A percentile compares a stretch with the other conserved stretches of the same genome.
These are phyloP conservation scores for Batillaria attramentaria DNA, from an alignment of 1,140 invertebrate genomes.

Conservation along the genomic window DNA sequence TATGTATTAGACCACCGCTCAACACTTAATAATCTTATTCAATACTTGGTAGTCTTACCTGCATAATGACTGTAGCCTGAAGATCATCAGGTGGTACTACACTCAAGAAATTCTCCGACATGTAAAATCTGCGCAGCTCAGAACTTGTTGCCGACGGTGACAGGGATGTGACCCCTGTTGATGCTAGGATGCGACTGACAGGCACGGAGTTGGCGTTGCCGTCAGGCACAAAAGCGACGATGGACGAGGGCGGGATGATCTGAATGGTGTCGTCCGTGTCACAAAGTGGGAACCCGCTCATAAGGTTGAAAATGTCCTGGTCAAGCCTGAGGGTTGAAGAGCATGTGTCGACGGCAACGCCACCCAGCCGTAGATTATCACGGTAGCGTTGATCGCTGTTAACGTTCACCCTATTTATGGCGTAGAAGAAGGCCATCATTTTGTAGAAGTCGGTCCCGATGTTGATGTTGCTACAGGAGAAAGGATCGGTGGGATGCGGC, in stretches of 20 bases:
- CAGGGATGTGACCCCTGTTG: conserved; percentile 70
- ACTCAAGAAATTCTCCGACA: conserved; percentile 82
- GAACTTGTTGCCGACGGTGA: conserved; percentile 84
- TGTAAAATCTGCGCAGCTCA: conserved; percentile 73
- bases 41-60: neutral
- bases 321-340: conserved; percentile 51
- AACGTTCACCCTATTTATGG: conserved; percentile 59
- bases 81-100: conserved; percentile 82
- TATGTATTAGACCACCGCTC: no score
- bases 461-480: conserved; percentile 59
- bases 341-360: conserved; percentile 64
- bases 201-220: conserved; percentile 59
- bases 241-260: conserved; percentile 57
- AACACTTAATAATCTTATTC: no score
- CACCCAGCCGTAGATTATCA: conserved; percentile 60
- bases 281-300: conserved; percentile 64
- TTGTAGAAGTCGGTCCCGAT: conserved; percentile 59
- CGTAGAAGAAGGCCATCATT: conserved; percentile 60
- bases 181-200: conserved; percentile 56
- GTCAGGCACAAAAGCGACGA: conserved; percentile 59
- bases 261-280: conserved; percentile 41
- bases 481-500: conserved; percentile 39
- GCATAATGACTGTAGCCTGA: conserved; percentile 80
- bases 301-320: conserved; percentile 63
- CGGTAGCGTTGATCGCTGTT: conserved; percentile 48